These are phyloP conservation scores for Drosophila macrospina DNA, from an alignment of 2,888 invertebrate species.

Conservation along the genomic window DNA sequence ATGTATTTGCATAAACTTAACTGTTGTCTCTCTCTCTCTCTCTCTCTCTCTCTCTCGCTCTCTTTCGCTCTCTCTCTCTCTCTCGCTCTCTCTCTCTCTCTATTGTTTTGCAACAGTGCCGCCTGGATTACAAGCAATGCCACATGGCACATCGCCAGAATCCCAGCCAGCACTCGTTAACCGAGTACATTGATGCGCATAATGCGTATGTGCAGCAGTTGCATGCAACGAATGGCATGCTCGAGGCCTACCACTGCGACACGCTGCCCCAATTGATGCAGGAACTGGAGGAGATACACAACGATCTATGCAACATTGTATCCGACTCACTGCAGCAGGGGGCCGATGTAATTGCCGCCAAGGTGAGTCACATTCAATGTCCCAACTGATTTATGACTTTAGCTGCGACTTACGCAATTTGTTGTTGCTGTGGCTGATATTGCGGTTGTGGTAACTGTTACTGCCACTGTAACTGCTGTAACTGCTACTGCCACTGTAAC, in stretches of 20 bases:
- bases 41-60: no score
- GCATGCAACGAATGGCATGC: conserved; percentile 96
- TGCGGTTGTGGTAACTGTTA: not conserved
- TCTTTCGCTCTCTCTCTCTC: no score
- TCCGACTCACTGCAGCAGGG: conserved; percentile 95
- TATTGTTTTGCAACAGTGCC: conserved; percentile 88
- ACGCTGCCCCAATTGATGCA: conserved; percentile 94
- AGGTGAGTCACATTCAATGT: conserved; percentile 87
- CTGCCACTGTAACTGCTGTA: not conserved
- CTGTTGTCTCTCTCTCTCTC: conserved; percentile 8
- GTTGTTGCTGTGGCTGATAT: conserved; percentile 27
- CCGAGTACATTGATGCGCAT: conserved; percentile 95
- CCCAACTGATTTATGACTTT: conserved; percentile 64
- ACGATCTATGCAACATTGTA: conserved; percentile 94
- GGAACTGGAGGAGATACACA: conserved; percentile 97
- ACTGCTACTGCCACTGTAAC: not conserved
- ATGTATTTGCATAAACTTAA: not conserved
- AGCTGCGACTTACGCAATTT: conserved; percentile 55
- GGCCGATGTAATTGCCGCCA: conserved; percentile 92
- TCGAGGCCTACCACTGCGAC: conserved; percentile 94
- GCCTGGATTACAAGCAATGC: conserved; percentile 94
- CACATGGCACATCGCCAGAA: conserved; percentile 92
- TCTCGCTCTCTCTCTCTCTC: no score
- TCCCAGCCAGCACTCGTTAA: conserved; percentile 89
- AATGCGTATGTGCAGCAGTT: conserved; percentile 97